These are phyloP conservation scores for Hippocampus kuda DNA, from an alignment of 2,797 vertebrate species.

Conservation along the genomic window DNA sequence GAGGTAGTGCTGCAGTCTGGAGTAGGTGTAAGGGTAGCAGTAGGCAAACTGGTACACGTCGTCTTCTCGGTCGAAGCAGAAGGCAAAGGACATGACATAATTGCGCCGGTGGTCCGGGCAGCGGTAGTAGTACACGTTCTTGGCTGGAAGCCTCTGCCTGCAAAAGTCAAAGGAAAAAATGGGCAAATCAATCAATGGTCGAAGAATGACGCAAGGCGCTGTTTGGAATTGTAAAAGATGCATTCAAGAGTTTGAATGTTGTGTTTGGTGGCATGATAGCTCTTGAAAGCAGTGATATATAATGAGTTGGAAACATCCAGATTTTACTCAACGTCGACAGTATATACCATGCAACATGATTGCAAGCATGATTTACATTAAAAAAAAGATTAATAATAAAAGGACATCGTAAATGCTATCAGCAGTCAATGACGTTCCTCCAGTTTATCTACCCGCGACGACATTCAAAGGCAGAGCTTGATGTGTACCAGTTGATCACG, in stretches of 20 bases:
- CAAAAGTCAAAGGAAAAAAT: conserved; percentile 22
- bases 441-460: not conserved
- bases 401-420: not conserved
- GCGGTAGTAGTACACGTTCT: conserved; percentile 97
- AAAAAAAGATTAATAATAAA: not conserved
- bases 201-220: not conserved
- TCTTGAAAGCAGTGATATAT: not conserved
- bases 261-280: not conserved
- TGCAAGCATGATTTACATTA: not conserved
- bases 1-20: conserved; percentile 91
- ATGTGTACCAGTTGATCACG: not conserved
- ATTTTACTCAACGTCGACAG: not conserved
- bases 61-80: conserved; percentile 93
- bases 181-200: not conserved
- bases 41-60: conserved; percentile 94
- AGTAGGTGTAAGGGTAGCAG: conserved; percentile 96
- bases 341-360: not conserved
- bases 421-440: not conserved
- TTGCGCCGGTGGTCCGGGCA: conserved; percentile 92
- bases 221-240: not conserved
- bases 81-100: conserved; percentile 98
- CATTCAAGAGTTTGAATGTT: not conserved
- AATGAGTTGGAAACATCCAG: not conserved
- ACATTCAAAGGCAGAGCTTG: not conserved
- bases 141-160: conserved; percentile 91